phyloP scores from a whole-genome alignment of 2,797 vertebrate species.

The Rachycentron canadum region DNA sequence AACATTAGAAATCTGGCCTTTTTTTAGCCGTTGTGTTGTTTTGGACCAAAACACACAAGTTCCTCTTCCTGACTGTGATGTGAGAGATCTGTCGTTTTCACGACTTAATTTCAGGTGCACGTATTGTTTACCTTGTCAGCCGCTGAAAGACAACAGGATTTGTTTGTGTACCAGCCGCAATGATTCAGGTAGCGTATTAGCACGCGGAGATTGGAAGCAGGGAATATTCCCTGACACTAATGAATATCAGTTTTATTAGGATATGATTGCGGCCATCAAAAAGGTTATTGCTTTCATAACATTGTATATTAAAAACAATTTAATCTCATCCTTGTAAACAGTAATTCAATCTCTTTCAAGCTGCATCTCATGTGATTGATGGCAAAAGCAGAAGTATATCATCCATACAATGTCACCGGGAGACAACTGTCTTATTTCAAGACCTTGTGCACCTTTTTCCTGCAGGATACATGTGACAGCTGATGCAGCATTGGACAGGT shows the following conservation, averaged over 20 bases:
- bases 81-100: slow-evolving; percentile 31
- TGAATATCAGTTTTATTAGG: slow-evolving; percentile 86
- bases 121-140: slow-evolving; percentile 69
- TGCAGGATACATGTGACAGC: slow-evolving; percentile 4
- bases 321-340: slow-evolving; percentile 84
- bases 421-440: slow-evolving; percentile 54
- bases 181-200: slow-evolving; percentile 74
- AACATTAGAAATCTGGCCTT: not conserved
- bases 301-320: slow-evolving; percentile 86
- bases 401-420: slow-evolving; percentile 59
- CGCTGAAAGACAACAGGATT: slow-evolving; percentile 65
- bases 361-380: slow-evolving; percentile 74
- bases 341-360: slow-evolving; percentile 80
- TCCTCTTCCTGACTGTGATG: not conserved
- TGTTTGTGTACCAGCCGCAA: slow-evolving; percentile 62
- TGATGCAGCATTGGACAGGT: not conserved
- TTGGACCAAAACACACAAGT: not conserved
- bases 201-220: slow-evolving; percentile 74
- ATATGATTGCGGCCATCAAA: slow-evolving; percentile 83
- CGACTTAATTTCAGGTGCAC: slow-evolving; percentile 13
- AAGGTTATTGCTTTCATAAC: slow-evolving; percentile 86
- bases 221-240: slow-evolving; percentile 84
- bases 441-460: slow-evolving; percentile 8
- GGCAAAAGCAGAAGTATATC: slow-evolving; percentile 66
- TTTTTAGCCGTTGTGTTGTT: not conserved